Evolutionary conservation across 2,888 invertebrate genomes (phyloP).

Genomic region (Apoda limacodes): DNA sequence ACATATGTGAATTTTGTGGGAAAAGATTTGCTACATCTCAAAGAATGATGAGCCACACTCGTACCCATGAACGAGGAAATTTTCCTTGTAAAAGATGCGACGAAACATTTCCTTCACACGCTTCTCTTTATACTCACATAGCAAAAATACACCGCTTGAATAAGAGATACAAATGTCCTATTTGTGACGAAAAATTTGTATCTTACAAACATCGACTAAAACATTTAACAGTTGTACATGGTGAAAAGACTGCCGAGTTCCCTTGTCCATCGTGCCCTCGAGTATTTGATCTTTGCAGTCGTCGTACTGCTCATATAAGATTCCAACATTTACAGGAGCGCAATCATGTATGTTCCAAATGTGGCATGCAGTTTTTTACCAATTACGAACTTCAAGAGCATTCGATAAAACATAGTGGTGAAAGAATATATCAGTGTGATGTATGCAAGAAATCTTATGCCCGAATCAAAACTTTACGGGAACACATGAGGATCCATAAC

Average conservation of each 20-base stretch:
- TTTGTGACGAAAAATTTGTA: constrained; percentile 55
- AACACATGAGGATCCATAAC: constrained; percentile 59
- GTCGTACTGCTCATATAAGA: constrained; percentile 49
- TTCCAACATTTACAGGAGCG: constrained; percentile 56
- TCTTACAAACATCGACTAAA: constrained; percentile 54
- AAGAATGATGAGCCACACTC: constrained; percentile 50
- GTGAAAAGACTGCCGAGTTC: constrained; percentile 49
- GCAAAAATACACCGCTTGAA: constrained; percentile 48
- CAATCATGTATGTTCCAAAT: constrained; percentile 59
- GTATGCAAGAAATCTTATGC: constrained; percentile 64
- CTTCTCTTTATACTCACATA: constrained; percentile 45
- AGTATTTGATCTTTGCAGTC: constrained; percentile 54
- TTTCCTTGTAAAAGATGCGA: constrained; percentile 54
- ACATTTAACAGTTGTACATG: constrained; percentile 48
- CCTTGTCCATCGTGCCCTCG: constrained; percentile 53
- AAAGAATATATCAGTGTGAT: constrained; percentile 65
- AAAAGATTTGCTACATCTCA: constrained; percentile 53
- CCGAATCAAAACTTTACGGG: constrained; percentile 51
- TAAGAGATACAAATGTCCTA: constrained; percentile 57
- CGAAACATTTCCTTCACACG: constrained; percentile 41
- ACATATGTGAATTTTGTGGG: constrained; percentile 59
- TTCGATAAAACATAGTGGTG: constrained; percentile 63
- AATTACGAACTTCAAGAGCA: constrained; percentile 68
- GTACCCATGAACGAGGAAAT: constrained; percentile 46
- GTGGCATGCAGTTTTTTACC: constrained; percentile 65